Percentiles rank a stretch among this genome's conserved stretches.
Evolutionary conservation across 2,113 vertebrate species (phyloP).

Genomic region (Rousettus leschenaultii): DNA sequence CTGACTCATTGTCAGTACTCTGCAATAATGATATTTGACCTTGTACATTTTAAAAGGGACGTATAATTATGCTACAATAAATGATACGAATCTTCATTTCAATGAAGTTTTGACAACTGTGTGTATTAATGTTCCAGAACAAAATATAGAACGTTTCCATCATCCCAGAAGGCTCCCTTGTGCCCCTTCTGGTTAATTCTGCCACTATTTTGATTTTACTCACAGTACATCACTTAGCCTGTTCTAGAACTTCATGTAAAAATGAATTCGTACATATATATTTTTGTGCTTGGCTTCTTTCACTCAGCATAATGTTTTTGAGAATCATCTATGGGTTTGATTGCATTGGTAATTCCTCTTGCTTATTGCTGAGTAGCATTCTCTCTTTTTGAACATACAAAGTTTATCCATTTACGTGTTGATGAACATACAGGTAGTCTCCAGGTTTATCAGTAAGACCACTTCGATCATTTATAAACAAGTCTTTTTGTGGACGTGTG

Average conservation of each 20-base stretch:
- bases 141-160: background rate
- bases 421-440: background rate
- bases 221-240: background rate
- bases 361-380: background rate
- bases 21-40: conserved; percentile 1
- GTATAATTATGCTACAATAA: background rate
- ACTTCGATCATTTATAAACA: background rate
- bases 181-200: background rate
- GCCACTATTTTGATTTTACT: background rate
- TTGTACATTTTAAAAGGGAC: conserved; percentile 1
- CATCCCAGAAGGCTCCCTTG: background rate
- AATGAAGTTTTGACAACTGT: background rate
- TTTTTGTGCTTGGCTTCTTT: background rate
- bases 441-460: background rate
- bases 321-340: background rate
- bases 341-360: background rate
- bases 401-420: background rate
- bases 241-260: conserved; percentile 2
- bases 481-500: background rate
- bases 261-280: background rate
- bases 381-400: background rate
- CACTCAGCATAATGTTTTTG: background rate
- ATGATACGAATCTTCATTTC: background rate
- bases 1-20: background rate
- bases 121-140: background rate